Conservation (phyloP, 2,113 vertebrate species). For the Butastur rufipennis region DNA sequence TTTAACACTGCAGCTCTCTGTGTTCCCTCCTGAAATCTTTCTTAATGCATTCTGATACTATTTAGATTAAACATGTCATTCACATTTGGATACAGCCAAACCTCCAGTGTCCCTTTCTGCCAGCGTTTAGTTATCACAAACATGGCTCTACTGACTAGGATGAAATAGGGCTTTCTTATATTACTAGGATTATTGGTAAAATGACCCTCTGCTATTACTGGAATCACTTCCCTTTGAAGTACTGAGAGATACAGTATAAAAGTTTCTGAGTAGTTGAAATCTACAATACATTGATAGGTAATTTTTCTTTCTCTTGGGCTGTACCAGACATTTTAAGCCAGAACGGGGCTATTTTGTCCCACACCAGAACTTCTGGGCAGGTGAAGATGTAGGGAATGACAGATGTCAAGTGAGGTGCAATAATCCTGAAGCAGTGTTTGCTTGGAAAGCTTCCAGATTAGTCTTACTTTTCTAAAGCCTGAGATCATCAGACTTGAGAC, state of each 20-base stretch:
- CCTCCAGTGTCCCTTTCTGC: neutral
- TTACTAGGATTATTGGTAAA: neutral
- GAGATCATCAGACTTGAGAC: neutral
- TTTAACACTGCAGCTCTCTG: neutral
- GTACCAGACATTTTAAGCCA: neutral
- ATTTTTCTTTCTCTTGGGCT: neutral
- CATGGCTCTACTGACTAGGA: neutral
- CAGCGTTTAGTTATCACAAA: neutral
- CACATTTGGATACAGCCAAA: conserved; percentile 4
- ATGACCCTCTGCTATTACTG: neutral
- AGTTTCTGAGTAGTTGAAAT: neutral
- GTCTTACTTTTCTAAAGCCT: neutral
- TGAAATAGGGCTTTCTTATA: neutral
- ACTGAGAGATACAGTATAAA: neutral
- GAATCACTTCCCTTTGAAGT: neutral
- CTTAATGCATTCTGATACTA: conserved; percentile 16
- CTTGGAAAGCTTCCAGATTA: neutral
- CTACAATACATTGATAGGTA: neutral
- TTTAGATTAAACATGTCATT: conserved; percentile 46
- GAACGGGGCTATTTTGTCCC: neutral
- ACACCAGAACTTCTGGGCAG: neutral
- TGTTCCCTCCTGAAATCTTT: neutral
- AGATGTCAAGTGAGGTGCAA: neutral
- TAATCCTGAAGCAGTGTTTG: neutral
- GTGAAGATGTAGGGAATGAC: neutral